Percentiles rank a stretch among this genome's conserved stretches.
These are phyloP conservation scores for Chirona hameri DNA, from an alignment of 2,888 invertebrate species.

Conservation along the genomic window DNA sequence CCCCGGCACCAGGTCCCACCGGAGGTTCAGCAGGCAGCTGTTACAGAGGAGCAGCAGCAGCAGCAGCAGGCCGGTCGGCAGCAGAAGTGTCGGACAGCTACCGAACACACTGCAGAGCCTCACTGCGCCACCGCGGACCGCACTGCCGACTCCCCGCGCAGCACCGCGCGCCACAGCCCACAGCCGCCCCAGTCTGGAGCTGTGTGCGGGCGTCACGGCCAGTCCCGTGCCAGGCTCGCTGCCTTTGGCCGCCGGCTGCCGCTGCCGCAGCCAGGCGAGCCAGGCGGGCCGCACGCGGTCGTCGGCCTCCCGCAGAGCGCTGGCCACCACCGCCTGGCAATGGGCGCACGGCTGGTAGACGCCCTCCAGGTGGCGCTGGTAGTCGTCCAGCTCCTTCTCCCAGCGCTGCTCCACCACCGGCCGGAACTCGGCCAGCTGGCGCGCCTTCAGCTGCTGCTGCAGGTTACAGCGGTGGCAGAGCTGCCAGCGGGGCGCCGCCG, in stretches of 20 bases:
- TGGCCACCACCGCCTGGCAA: not conserved
- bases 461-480: conserved; percentile 76
- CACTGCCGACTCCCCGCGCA: no score
- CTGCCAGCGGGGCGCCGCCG: conserved; percentile 46
- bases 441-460: conserved; percentile 73
- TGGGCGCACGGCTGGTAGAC: conserved; percentile 10
- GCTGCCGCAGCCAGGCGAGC: not conserved
- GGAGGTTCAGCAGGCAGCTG: not conserved
- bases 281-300: conserved; percentile 1
- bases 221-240: not conserved
- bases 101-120: no score
- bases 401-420: conserved; percentile 66
- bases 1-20: not conserved
- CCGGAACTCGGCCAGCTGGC: conserved; percentile 72
- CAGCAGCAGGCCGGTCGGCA: not conserved
- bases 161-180: no score
- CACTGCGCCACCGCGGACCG: not conserved
- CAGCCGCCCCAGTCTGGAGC: no score
- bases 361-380: conserved; percentile 33
- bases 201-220: no score
- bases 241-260: not conserved
- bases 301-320: not conserved
- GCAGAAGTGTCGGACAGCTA: not conserved
- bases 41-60: not conserved
- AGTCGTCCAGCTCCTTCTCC: conserved; percentile 61